Conservation (phyloP, 2,888 invertebrate species). For the Dicyrtomina minuta region DNA sequence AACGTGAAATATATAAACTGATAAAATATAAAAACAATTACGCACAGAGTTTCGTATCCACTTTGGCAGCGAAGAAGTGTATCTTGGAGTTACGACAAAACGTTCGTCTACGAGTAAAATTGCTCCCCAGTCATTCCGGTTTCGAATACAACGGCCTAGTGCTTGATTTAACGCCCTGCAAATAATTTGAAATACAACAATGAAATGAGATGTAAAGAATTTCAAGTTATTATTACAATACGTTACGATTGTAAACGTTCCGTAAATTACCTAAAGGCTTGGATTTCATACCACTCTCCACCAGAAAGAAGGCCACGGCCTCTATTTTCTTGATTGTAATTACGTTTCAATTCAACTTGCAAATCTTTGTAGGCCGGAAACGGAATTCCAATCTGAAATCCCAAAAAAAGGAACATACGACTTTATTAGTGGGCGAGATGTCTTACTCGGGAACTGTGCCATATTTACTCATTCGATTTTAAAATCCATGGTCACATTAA, state of each 20-base stretch:
- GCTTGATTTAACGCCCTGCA: slow-evolving; percentile 77
- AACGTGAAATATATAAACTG: slow-evolving; percentile 1
- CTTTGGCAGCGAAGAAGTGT: slow-evolving; percentile 55
- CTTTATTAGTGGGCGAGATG: background rate
- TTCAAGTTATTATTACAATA: background rate
- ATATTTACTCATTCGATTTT: too few relatives aligned
- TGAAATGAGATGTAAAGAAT: background rate
- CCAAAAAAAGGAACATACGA: background rate
- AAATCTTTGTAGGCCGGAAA: slow-evolving; percentile 68
- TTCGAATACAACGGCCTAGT: slow-evolving; percentile 74
- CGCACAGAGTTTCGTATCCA: slow-evolving; percentile 56
- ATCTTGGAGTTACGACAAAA: slow-evolving; percentile 55
- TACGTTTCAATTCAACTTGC: slow-evolving; percentile 67
- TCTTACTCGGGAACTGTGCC: background rate
- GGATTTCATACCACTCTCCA: slow-evolving; percentile 68
- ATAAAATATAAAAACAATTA: background rate
- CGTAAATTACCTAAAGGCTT: slow-evolving; percentile 69
- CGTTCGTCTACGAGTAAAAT: slow-evolving; percentile 71
- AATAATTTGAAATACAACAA: background rate
- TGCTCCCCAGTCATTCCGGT: slow-evolving; percentile 77
- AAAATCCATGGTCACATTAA: too few relatives aligned
- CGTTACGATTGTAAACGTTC: slow-evolving; percentile 50
- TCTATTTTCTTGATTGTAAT: slow-evolving; percentile 66
- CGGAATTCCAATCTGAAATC: slow-evolving; percentile 69
- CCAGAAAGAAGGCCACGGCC: slow-evolving; percentile 62